Conservation (phyloP, 1,140 invertebrate genomes). For the Eufriesea mexicana region DNA sequence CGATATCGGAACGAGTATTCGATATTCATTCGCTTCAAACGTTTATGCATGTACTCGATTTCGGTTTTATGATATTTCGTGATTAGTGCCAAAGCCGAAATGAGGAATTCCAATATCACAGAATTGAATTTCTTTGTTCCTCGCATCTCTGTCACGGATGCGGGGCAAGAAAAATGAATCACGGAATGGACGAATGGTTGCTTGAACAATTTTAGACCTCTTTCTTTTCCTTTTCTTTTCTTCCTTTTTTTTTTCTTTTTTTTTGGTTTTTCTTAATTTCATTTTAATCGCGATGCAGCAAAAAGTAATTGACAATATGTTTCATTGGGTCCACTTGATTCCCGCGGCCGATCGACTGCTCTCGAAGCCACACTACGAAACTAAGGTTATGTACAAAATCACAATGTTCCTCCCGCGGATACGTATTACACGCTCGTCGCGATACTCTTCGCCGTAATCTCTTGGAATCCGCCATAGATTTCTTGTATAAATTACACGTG, state of each 20-base stretch:
- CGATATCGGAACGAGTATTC: conserved; percentile 37
- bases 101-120: conserved; percentile 71
- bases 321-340: conserved; percentile 17
- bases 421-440: background rate
- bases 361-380: conserved; percentile 35
- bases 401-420: conserved; percentile 44
- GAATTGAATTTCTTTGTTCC: conserved; percentile 64
- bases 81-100: conserved; percentile 49
- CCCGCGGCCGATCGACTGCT: conserved; percentile 37
- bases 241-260: background rate
- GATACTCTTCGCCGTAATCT: conserved; percentile 39
- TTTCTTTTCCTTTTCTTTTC: background rate
- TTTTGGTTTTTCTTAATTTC: background rate
- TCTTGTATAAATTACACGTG: conserved; percentile 47
- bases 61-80: background rate
- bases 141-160: conserved; percentile 26
- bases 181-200: conserved; percentile 34
- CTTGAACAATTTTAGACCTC: conserved; percentile 4
- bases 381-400: conserved; percentile 67
- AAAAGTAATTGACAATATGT: conserved; percentile 60
- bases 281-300: background rate
- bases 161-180: conserved; percentile 33
- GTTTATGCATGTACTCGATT: conserved; percentile 6
- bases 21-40: background rate
- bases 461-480: conserved; percentile 35